phyloP scores from a whole-genome alignment of 2,797 vertebrate species.

The Gastrophryne carolinensis region DNA sequence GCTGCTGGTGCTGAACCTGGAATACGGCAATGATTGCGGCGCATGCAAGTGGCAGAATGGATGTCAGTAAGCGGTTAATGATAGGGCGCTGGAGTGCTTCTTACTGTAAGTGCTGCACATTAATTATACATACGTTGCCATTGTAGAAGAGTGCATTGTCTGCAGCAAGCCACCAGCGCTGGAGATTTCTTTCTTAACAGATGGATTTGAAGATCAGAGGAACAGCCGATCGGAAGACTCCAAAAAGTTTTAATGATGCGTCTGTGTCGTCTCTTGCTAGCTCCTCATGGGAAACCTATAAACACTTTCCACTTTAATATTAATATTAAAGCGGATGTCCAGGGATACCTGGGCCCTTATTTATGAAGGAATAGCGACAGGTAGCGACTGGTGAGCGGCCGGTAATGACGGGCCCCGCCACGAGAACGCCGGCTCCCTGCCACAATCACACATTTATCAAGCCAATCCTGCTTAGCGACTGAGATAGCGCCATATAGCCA shows the following conservation, averaged over 20 bases:
- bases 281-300: neutral
- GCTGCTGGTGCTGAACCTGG: neutral
- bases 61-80: neutral
- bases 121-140: slow-evolving; percentile 5
- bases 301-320: no score
- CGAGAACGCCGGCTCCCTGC: no score
- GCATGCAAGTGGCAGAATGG: neutral
- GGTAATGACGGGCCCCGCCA: no score
- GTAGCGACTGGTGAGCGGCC: no score
- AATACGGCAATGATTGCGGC: neutral
- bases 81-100: neutral
- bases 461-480: no score
- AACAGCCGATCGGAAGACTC: neutral
- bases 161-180: neutral
- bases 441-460: no score
- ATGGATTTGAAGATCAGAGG: neutral
- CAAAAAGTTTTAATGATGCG: neutral
- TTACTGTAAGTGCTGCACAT: neutral
- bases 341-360: no score
- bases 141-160: neutral
- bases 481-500: no score
- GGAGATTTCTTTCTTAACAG: neutral
- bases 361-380: no score
- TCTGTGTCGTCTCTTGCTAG: neutral
- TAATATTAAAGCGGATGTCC: no score